Percentiles rank a stretch among this genome's conserved stretches.
Conservation (phyloP, 1,140 invertebrate species). For the Bemisia tabaci region DNA sequence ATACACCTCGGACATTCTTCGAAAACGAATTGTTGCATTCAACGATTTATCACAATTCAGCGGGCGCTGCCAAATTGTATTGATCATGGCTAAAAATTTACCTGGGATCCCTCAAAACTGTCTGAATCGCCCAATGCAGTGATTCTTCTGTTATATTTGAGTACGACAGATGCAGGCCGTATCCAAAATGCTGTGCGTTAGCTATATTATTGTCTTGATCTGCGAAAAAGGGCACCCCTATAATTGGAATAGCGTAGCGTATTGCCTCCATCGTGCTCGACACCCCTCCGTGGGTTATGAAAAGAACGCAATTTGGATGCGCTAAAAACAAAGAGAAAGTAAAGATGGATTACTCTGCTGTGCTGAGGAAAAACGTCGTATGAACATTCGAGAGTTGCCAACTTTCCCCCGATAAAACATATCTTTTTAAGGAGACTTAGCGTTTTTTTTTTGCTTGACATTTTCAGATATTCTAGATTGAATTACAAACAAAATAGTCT, state of each 20-base stretch:
- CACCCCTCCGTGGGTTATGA: slow-evolving; percentile 46
- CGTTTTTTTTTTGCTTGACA: too few species aligned
- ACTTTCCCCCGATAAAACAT: too few species aligned
- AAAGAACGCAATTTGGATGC: too few species aligned
- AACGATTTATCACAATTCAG: neutral
- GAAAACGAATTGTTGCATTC: too few species aligned
- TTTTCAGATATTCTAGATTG: too few species aligned
- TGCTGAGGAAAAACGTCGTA: too few species aligned
- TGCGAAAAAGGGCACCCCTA: slow-evolving; percentile 32
- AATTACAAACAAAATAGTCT: too few species aligned
- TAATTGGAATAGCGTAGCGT: slow-evolving; percentile 37
- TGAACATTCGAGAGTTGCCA: too few species aligned
- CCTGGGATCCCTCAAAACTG: slow-evolving; percentile 4
- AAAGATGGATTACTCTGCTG: too few species aligned
- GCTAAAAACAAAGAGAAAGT: too few species aligned
- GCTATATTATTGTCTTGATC: slow-evolving; percentile 27
- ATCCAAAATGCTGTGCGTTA: slow-evolving; percentile 25
- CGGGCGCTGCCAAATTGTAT: neutral
- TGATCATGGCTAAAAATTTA: neutral
- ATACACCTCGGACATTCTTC: slow-evolving; percentile 22
- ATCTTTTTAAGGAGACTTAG: too few species aligned
- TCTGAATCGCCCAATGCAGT: slow-evolving; percentile 1
- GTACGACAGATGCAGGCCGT: slow-evolving; percentile 19
- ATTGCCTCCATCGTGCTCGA: slow-evolving; percentile 43
- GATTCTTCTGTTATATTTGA: slow-evolving; percentile 8